phyloP scores from a whole-genome alignment of 2,797 vertebrate species.

The Morus bassanus region DNA sequence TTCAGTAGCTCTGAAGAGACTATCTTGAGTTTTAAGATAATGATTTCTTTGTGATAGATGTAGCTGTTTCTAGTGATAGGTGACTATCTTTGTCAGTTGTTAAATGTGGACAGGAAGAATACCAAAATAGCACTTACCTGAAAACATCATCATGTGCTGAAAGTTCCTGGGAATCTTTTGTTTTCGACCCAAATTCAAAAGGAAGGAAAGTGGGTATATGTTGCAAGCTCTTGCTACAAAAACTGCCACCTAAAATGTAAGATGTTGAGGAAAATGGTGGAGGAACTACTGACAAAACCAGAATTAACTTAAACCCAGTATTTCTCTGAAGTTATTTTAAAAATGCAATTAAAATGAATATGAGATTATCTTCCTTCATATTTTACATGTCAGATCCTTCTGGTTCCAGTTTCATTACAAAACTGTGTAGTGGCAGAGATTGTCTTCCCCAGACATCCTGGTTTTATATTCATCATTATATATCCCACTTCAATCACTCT shows the following conservation, averaged over 20 bases:
- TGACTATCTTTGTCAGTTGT: not conserved
- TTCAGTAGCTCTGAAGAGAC: not conserved
- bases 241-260: constrained; percentile 76
- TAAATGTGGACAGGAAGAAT: not conserved
- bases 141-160: constrained; percentile 88
- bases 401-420: not conserved
- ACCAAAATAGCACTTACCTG: constrained; percentile 73
- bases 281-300: not conserved
- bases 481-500: constrained; percentile 7
- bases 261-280: constrained; percentile 73
- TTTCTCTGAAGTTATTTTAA: not conserved
- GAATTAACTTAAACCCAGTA: not conserved
- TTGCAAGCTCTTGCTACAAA: constrained; percentile 84
- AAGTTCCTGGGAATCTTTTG: constrained; percentile 80
- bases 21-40: not conserved
- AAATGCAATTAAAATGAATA: not conserved
- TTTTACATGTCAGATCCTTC: not conserved
- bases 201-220: constrained; percentile 85
- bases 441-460: not conserved
- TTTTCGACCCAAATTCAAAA: constrained; percentile 82
- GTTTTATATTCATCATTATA: constrained; percentile 9
- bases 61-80: not conserved
- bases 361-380: not conserved
- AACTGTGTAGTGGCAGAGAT: not conserved
- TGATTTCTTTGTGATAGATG: not conserved